Base-by-base conservation (phyloP, 2,888 invertebrate species). In the Selenia dentaria region DNA sequence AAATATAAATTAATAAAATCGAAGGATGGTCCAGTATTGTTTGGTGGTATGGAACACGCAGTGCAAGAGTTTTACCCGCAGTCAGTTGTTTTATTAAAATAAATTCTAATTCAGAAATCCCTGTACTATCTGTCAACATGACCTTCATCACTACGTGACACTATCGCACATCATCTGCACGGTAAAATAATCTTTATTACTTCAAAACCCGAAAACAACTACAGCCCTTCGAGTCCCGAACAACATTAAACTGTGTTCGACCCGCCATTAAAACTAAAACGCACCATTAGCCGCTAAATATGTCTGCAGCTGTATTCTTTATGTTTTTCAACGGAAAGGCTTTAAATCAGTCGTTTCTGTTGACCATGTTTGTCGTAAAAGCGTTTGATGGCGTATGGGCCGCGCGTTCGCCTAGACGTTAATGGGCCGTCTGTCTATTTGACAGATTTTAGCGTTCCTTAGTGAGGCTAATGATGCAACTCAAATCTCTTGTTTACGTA, bases 271-370 rank as follows among this genome's bases (percentile, higher is more conserved):
- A 50, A 47, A 55, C 51, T 54, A 53, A 62, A 68, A 69, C 63
- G 67, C 64, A 62, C 75, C 68, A 70, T 79, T 71, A 72, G 71
- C 70, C 69, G 67, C 68, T 78, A 79, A 80, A 78, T 75, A 78
- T 82, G 83, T 81, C 81, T 71, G 68, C 83, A 83, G 83, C 82
- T 80, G 81, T 72, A 75, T 69, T 73, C 76, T 76, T 77, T 76
- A 79, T 74, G 77, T 73, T 74, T 75, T 79, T 78, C 78, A 74
- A 75, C 73, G 65, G 73, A 79, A 79, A 67, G 60, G 59, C 58
- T 67, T 73, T 84, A 84, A 83, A 86, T 85, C 83, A 78, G 72
- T 79, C 83, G 68, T 59, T 74, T 74, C 71, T 68, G 62, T 81
- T 79, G 81, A 77, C 77, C 77, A 76, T 79, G 73, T 69, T 60